Evolutionary conservation across 2,113 vertebrate genomes (phyloP).

Genomic region (Petromus typicus): DNA sequence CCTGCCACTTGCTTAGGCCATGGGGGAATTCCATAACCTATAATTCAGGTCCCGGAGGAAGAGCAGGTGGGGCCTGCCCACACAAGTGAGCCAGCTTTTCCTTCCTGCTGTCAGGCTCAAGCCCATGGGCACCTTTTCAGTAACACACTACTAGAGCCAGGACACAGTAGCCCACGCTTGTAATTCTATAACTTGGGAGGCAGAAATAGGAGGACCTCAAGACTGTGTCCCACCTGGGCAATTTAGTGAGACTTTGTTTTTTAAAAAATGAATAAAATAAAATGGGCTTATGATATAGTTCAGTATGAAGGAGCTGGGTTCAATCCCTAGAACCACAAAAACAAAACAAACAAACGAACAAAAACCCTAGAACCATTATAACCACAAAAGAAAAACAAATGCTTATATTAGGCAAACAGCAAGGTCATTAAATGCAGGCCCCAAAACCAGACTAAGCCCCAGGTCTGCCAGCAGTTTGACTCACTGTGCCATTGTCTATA

Average conservation of each 20-base stretch:
- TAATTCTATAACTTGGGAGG: not conserved
- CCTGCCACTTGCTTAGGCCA: not conserved
- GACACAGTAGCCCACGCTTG: not conserved
- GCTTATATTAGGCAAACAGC: not conserved
- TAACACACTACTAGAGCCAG: not conserved
- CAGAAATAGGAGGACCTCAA: not conserved
- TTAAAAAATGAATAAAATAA: not conserved
- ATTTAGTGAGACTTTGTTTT: not conserved
- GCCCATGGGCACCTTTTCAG: not conserved
- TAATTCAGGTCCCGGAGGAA: rapidly evolving
- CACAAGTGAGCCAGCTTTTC: not conserved
- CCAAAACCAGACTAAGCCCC: not conserved
- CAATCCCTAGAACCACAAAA: not conserved
- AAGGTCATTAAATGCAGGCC: too few species aligned
- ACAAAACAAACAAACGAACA: not conserved
- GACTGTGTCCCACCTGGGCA: not conserved
- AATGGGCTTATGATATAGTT: not conserved
- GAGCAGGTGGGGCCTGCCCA: not conserved
- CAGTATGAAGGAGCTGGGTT: not conserved
- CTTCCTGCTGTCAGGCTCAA: rapidly evolving
- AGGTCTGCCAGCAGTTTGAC: too few species aligned
- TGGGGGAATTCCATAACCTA: not conserved
- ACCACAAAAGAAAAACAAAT: not conserved
- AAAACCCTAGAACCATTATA: not conserved
- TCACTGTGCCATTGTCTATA: not conserved